Conservation (phyloP, 2,797 vertebrate genomes). For the Enteromius unitaeniatus region DNA sequence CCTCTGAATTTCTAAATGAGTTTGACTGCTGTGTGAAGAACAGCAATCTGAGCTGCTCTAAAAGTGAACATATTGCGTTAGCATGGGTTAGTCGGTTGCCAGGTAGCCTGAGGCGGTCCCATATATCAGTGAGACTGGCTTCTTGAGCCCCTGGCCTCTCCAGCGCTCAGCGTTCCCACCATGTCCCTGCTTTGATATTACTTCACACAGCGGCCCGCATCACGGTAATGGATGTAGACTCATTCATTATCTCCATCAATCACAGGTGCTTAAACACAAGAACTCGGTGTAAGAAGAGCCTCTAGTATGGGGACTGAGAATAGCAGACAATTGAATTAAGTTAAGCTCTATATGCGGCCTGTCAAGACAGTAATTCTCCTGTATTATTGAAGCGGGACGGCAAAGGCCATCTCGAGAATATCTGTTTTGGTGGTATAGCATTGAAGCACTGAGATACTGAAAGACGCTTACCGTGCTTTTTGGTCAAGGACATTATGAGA, state of each 20-base stretch:
- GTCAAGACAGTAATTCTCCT: conserved; percentile 35
- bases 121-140: conserved; percentile 44
- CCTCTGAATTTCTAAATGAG: not conserved
- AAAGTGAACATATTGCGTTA: conserved; percentile 57
- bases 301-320: conserved; percentile 30
- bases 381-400: not conserved
- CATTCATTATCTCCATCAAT: conserved; percentile 54
- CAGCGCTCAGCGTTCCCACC: conserved; percentile 3
- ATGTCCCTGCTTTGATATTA: conserved; percentile 28
- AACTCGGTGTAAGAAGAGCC: conserved; percentile 6
- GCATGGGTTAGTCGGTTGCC: conserved; percentile 50
- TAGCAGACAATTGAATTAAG: conserved; percentile 49
- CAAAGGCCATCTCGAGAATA: conserved; percentile 4
- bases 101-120: conserved; percentile 36
- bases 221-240: conserved; percentile 52
- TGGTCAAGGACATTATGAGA: conserved; percentile 21
- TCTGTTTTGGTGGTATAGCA: conserved; percentile 16
- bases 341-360: conserved; percentile 40
- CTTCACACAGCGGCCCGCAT: conserved; percentile 36
- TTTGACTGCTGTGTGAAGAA: conserved; percentile 15
- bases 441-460: conserved; percentile 7
- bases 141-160: conserved; percentile 32
- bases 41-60: conserved; percentile 17
- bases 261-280: conserved; percentile 29
- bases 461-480: not conserved